A percentile compares a stretch with the other conserved stretches of the same genome.
Conservation (phyloP, 2,797 vertebrate species). For the Podarcis lilfordi region DNA sequence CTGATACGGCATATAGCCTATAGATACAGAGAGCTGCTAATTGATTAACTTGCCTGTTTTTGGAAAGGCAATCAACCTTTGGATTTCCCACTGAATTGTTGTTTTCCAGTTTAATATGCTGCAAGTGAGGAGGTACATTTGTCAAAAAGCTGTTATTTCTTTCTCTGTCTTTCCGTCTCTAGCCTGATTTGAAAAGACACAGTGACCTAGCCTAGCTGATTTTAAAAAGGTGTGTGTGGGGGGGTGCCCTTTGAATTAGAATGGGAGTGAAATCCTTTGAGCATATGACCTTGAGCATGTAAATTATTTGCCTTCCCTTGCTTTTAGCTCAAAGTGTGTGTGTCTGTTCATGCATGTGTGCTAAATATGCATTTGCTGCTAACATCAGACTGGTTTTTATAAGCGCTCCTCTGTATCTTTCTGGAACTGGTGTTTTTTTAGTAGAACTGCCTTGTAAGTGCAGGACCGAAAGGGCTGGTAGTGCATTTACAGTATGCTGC, state of each 20-base stretch:
- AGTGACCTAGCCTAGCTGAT: background rate
- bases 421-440: background rate
- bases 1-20: background rate
- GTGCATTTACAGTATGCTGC: background rate
- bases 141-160: background rate
- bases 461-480: background rate
- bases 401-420: background rate
- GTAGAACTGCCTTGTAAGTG: background rate
- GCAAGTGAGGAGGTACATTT: background rate
- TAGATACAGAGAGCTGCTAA: background rate
- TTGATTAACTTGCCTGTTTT: background rate
- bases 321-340: background rate
- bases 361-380: background rate
- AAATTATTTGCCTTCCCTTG: constrained; percentile 1
- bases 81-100: background rate
- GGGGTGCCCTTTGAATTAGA: constrained; percentile 13
- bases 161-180: background rate
- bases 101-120: constrained; percentile 1
- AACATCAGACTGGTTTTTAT: background rate
- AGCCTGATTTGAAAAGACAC: background rate
- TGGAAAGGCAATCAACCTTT: background rate
- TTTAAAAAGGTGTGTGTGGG: background rate
- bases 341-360: background rate
- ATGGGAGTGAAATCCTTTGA: background rate
- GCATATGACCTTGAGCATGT: constrained; percentile 9